Conservation (phyloP, 2,113 vertebrate genomes). For the Halcyon malimbica region DNA sequence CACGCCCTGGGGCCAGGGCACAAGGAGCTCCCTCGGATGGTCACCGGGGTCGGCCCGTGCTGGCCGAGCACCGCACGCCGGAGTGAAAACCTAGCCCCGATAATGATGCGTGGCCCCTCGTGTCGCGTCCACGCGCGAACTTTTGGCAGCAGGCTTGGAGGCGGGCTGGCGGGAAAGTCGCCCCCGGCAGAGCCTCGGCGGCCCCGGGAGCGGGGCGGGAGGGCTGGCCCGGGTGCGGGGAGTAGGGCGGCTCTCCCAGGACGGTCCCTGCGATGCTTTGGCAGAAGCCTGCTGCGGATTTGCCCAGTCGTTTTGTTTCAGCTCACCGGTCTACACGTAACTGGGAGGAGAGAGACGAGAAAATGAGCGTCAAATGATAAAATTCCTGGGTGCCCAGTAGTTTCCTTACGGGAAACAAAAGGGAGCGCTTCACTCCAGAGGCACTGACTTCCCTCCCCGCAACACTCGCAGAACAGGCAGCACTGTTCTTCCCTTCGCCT, state of each 20-base stretch:
- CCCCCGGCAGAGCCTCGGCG: not conserved
- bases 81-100: not conserved
- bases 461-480: not conserved
- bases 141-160: not conserved
- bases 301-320: conserved; percentile 32
- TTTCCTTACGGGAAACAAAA: conserved; percentile 34
- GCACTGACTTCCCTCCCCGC: not conserved
- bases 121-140: not conserved
- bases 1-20: not conserved
- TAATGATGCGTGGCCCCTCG: not conserved
- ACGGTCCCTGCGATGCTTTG: not conserved
- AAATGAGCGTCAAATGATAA: conserved; percentile 28
- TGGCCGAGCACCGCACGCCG: not conserved
- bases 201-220: not conserved
- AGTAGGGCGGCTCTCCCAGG: not conserved
- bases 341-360: conserved; percentile 15
- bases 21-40: not conserved
- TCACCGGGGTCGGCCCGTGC: not conserved
- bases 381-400: conserved; percentile 28
- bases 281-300: not conserved
- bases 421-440: not conserved
- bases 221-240: not conserved
- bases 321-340: conserved; percentile 33
- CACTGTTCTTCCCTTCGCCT: not conserved
- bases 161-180: not conserved